Evolutionary conservation across 1,140 invertebrate genomes (phyloP).

Genomic region (Platorchestia sp.): DNA sequence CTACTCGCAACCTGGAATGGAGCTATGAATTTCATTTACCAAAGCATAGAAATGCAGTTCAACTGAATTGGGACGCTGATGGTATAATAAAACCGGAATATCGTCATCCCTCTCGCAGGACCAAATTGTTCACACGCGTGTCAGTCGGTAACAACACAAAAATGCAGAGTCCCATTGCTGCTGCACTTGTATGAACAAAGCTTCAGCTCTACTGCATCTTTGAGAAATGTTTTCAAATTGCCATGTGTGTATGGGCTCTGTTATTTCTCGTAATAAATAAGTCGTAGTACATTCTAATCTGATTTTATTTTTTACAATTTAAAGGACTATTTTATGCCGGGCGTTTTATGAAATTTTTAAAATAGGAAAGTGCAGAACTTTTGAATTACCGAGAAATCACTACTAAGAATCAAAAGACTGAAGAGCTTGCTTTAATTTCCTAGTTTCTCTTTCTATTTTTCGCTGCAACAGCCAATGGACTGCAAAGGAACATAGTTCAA

Average conservation of each 20-base stretch:
- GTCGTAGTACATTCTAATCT: too few relatives aligned
- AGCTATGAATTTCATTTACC: neutral
- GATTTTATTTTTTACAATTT: too few relatives aligned
- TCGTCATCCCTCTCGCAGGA: neutral
- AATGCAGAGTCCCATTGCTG: too few relatives aligned
- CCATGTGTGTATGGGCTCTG: neutral
- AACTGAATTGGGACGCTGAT: neutral
- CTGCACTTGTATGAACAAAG: neutral
- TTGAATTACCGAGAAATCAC: too few relatives aligned
- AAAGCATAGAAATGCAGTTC: neutral
- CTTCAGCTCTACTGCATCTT: neutral
- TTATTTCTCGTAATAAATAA: neutral
- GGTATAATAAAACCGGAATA: neutral
- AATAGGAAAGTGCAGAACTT: too few relatives aligned
- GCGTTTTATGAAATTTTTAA: too few relatives aligned
- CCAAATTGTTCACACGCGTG: neutral
- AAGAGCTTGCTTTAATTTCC: neutral
- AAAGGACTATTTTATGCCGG: too few relatives aligned
- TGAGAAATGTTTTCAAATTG: neutral
- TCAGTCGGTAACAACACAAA: neutral
- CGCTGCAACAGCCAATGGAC: neutral
- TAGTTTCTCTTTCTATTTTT: neutral
- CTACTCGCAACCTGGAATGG: neutral
- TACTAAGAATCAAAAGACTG: too few relatives aligned
- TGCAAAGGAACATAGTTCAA: neutral